Evolutionary conservation across 2,113 vertebrate genomes (phyloP), one percentile per base, ranked within the genome.

Genomic region (Helogale parvula): DNA sequence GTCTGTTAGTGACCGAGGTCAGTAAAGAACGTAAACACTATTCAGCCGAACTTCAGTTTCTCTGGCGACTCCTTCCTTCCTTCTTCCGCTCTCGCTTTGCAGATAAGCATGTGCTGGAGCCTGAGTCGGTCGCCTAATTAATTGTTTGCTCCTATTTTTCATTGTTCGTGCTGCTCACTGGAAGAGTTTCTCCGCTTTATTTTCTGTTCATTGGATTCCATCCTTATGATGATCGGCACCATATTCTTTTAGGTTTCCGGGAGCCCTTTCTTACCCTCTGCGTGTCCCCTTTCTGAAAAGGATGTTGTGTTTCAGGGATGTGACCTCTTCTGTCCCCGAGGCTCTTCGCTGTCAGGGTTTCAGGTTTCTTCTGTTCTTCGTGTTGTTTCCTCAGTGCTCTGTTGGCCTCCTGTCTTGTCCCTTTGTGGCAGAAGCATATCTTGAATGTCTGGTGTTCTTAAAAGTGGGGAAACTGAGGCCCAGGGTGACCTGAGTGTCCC

Each of bases 401-500:
- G 45, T 65, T 17, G 71, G 29, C 60, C 69, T 92, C 27, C 19
- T 50, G 9, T n/a, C 35, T 2, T 35, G 47, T 88, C 16, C 65
- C 69, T 83, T 90, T 0, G 0, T 13, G 23, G 77, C 23, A 5
- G 60, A 45, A 72, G 47, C 17, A 2, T 87, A 82, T 86, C 72
- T 94, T 31, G 45, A 65, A 27, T 12, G 4, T 79, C 52, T 71
- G 88, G 13, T 13, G 25, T 63, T 35, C 60, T 72, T 60, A 25
- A 54, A 86, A 92, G 19, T 47, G 74, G 95, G 84, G 13, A 82
- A 85, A 66, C 69, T 12, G 33, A 52, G 45, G 19, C 57, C 17
- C 31, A 0, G 38, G 15, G 66, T 4, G 35, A 60, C 23, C 19
- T 2, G 1, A 4, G 71, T 12, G 27, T 19, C 0, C 1, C 12